Percentiles rank a stretch among this genome's conserved stretches.
phyloP scores from a whole-genome alignment of 1,140 invertebrate genomes.

The Cyclargus thomasi region DNA sequence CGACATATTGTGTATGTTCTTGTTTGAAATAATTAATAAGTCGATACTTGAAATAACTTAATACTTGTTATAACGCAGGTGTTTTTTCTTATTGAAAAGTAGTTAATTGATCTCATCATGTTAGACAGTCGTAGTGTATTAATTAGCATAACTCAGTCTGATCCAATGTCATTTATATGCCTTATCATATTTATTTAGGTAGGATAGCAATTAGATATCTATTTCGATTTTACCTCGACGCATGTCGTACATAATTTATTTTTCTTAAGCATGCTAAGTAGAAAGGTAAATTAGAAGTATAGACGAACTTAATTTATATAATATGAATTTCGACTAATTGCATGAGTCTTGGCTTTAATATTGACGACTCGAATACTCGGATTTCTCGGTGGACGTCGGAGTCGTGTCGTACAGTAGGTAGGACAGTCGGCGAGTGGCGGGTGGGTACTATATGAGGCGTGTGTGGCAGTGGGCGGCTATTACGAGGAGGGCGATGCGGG shows the following conservation, averaged over 20 bases:
- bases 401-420: slow-evolving; percentile 35
- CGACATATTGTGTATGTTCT: too few relatives aligned
- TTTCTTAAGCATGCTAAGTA: slow-evolving; percentile 57
- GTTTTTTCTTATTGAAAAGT: slow-evolving; percentile 8
- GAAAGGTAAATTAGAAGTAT: slow-evolving; percentile 29
- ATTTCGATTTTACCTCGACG: slow-evolving; percentile 45
- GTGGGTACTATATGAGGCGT: slow-evolving; percentile 48
- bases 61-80: neutral
- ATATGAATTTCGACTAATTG: slow-evolving; percentile 52
- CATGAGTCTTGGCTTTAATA: slow-evolving; percentile 49
- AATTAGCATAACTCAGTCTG: slow-evolving; percentile 40
- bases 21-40: neutral
- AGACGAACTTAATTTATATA: slow-evolving; percentile 32
- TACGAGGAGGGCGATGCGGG: slow-evolving; percentile 61
- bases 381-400: neutral
- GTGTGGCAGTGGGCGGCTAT: slow-evolving; percentile 74
- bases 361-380: slow-evolving; percentile 4
- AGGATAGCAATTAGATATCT: slow-evolving; percentile 41
- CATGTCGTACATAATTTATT: slow-evolving; percentile 46
- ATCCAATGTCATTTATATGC: slow-evolving; percentile 50
- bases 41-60: neutral
- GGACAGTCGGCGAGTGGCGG: slow-evolving; percentile 32
- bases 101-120: slow-evolving; percentile 1
- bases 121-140: slow-evolving; percentile 12
- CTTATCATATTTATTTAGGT: slow-evolving; percentile 52